Evolutionary conservation across 2,113 vertebrate genomes (phyloP), one percentile per base, ranked within the genome.

Genomic region (Hemibagrus wyckioides): DNA sequence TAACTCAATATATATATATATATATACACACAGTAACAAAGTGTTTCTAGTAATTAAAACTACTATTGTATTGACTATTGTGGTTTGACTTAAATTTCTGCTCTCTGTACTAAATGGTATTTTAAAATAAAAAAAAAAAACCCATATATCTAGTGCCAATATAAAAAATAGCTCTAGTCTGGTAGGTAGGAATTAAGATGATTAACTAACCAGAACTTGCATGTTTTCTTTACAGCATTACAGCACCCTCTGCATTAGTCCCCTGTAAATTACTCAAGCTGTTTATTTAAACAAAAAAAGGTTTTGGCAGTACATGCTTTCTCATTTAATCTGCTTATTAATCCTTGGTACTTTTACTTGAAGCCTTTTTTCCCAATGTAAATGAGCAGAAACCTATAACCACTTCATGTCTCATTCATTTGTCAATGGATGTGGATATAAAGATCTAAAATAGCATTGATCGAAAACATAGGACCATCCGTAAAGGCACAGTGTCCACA

Each of bases 101-200:
- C 87, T 84, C 41, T 56, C 75, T 86, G 80, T 63, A 61, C 48
- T 86, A 54, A 80, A 87, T 84, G 80, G 80, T 84, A 39, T 33
- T 52, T 56, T 82, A 2, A 84, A 71, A 13, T 30, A 2, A 73
- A n/a, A n/a, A n/a, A n/a, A n/a, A n/a, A n/a, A n/a, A n/a, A n/a
- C n/a, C n/a, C n/a, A n/a, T n/a, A 57, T 33, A 17, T 57, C 52
- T 50, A 80, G 52, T 23, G 17, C 50, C 19, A 1, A 56, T 56
- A 19, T 56, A 57, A 80, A 57, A n/a, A 30, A 80, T 25, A 7
- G 5, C 52, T 57, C 56, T 19, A 23, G 19, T 5, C 21, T 57
- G 56, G 21, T 57, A 21, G 56, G 1, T 23, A 57, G 56, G 21
- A 57, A 61, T 25, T 61, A 28, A 25, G 25, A 28, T 61, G 25